Percentiles rank a stretch among this genome's conserved stretches.
These are phyloP conservation scores for Patella ulyssiponensis DNA, from an alignment of 2,888 invertebrate species.

Conservation along the genomic window DNA sequence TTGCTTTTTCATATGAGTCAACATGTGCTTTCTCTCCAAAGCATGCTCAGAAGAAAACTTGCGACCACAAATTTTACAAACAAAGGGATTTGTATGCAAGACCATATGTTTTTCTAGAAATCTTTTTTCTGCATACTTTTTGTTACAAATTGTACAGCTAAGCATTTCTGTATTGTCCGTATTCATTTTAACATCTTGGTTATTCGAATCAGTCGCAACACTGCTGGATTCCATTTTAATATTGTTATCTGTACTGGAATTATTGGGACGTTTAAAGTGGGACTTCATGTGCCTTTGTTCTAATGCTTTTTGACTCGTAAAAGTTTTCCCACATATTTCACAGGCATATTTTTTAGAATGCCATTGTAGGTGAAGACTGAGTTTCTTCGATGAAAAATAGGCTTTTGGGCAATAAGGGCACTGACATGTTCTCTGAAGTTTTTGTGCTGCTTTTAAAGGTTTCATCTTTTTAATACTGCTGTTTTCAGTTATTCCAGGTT, in stretches of 20 bases:
- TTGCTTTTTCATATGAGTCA: neutral
- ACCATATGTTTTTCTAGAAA: neutral
- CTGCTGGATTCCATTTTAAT: too few relatives aligned
- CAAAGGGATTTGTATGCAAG: neutral
- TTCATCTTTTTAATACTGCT: too few relatives aligned
- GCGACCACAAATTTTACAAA: neutral
- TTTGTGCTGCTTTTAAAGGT: too few relatives aligned
- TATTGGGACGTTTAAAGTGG: neutral
- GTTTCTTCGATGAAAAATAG: neutral
- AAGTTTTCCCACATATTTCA: neutral
- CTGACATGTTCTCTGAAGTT: too few relatives aligned
- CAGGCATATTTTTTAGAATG: neutral
- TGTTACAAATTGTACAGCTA: neutral
- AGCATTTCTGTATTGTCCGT: too few relatives aligned
- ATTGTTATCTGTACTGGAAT: too few relatives aligned
- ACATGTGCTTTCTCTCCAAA: constrained; percentile 1
- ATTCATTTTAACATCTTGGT: too few relatives aligned
- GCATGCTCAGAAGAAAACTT: neutral
- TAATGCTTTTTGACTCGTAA: neutral
- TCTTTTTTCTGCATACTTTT: neutral
- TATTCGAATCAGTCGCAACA: too few relatives aligned
- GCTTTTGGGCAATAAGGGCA: neutral
- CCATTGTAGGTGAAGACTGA: neutral
- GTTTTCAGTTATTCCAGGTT: too few relatives aligned
- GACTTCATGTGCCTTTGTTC: neutral